These are phyloP conservation scores for Tryphoninae sp. DNA, from an alignment of 2,888 invertebrate species.

Conservation along the genomic window DNA sequence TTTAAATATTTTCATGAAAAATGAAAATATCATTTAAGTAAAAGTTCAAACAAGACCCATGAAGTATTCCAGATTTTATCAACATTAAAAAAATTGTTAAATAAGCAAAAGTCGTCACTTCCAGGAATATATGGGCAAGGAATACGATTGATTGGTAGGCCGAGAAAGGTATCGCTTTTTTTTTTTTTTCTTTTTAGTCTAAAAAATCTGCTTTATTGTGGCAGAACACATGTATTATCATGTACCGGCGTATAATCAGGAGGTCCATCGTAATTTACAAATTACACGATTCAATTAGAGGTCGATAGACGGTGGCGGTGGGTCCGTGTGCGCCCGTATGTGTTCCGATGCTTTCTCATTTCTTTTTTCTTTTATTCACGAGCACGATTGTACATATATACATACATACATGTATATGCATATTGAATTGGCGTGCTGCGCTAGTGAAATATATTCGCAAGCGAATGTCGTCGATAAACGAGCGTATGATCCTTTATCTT, in stretches of 20 bases:
- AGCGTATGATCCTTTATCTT: slow-evolving; percentile 40
- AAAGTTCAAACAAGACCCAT: too few relatives aligned
- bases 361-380: slow-evolving; percentile 40
- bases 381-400: slow-evolving; percentile 35
- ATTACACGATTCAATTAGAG: slow-evolving; percentile 77
- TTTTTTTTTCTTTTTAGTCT: slow-evolving; percentile 68
- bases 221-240: slow-evolving; percentile 80
- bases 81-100: too few relatives aligned
- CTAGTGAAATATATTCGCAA: slow-evolving; percentile 51
- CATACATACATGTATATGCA: slow-evolving; percentile 13
- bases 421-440: slow-evolving; percentile 20
- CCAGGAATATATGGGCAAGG: background rate
- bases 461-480: slow-evolving; percentile 51
- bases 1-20: too few relatives aligned
- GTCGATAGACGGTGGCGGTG: slow-evolving; percentile 73
- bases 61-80: too few relatives aligned
- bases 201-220: slow-evolving; percentile 81
- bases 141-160: slow-evolving; percentile 16
- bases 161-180: slow-evolving; percentile 46
- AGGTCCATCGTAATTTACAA: slow-evolving; percentile 79
- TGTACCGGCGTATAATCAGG: slow-evolving; percentile 80
- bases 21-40: too few relatives aligned
- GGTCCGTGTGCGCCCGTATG: slow-evolving; percentile 53
- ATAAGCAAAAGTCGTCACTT: background rate
- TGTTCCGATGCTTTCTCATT: slow-evolving; percentile 48